Conservation (phyloP, 2,888 invertebrate genomes). For the Scelioninae gen. 1 region DNA sequence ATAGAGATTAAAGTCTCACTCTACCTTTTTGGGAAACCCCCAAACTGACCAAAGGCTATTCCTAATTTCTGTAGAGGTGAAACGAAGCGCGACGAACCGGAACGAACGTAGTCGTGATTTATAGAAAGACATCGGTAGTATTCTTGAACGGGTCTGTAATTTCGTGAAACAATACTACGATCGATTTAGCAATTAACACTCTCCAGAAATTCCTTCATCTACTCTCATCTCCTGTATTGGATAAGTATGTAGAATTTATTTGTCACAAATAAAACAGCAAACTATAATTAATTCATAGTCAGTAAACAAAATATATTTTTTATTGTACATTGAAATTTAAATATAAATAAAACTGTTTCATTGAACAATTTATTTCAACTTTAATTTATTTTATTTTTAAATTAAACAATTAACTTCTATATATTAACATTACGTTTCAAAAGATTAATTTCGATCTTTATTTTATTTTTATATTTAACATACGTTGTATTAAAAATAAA, state of each 20-base stretch:
- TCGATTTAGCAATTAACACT: conserved; percentile 61
- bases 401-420: too few species aligned
- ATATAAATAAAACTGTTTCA: too few species aligned
- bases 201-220: conserved; percentile 44
- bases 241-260: conserved; percentile 38
- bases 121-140: conserved; percentile 60
- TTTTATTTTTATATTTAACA: too few species aligned
- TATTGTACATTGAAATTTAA: too few species aligned
- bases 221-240: conserved; percentile 11
- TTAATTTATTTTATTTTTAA: too few species aligned
- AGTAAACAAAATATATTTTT: background rate
- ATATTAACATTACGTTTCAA: too few species aligned
- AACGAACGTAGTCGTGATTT: conserved; percentile 52
- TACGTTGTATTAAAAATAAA: too few species aligned
- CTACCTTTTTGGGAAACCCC: conserved; percentile 33
- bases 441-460: too few species aligned
- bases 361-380: too few species aligned
- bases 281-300: conserved; percentile 14
- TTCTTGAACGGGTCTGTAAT: conserved; percentile 48
- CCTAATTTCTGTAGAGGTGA: conserved; percentile 48
- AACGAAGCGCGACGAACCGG: conserved; percentile 57
- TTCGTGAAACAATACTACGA: conserved; percentile 53
- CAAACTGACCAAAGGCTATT: conserved; percentile 45
- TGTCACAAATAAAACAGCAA: conserved; percentile 17
- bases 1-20: conserved; percentile 26